These are phyloP conservation scores for Octopus sinensis DNA, from an alignment of 1,140 invertebrate species.

Conservation along the genomic window DNA sequence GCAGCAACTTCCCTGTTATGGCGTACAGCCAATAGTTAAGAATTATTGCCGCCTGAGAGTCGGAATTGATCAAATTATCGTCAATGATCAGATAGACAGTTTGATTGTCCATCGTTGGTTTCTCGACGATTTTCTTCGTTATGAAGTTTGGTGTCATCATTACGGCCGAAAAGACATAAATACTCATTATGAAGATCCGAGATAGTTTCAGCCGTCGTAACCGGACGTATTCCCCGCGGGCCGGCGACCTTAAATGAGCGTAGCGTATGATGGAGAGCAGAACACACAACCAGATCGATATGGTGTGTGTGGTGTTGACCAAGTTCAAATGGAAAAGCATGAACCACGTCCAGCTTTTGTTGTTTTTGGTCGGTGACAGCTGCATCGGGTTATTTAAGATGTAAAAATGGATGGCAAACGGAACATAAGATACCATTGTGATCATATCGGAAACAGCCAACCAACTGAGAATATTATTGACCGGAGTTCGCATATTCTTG, in stretches of 20 bases:
- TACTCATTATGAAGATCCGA: slow-evolving; percentile 69
- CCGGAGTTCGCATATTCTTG: slow-evolving; percentile 78
- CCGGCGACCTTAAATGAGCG: slow-evolving; percentile 74
- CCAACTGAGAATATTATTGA: slow-evolving; percentile 80
- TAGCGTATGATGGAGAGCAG: slow-evolving; percentile 88
- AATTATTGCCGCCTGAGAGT: slow-evolving; percentile 60
- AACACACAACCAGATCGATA: slow-evolving; percentile 89
- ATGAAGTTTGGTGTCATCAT: slow-evolving; percentile 75
- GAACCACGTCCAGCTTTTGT: slow-evolving; percentile 47
- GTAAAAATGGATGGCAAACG: slow-evolving; percentile 71
- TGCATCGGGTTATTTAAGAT: slow-evolving; percentile 29
- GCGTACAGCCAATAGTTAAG: slow-evolving; percentile 55
- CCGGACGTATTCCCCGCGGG: slow-evolving; percentile 64
- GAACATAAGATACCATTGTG: slow-evolving; percentile 84
- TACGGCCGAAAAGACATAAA: slow-evolving; percentile 71
- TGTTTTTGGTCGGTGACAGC: slow-evolving; percentile 40
- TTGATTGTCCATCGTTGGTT: slow-evolving; percentile 22
- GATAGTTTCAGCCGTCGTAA: slow-evolving; percentile 64
- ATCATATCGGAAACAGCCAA: slow-evolving; percentile 81
- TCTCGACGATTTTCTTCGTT: slow-evolving; percentile 40
- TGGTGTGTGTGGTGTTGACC: slow-evolving; percentile 79
- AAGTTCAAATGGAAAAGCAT: slow-evolving; percentile 64
- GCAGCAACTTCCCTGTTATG: slow-evolving; percentile 54
- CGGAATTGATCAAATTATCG: slow-evolving; percentile 54
- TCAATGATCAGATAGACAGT: slow-evolving; percentile 59